Evolutionary conservation across 2,113 vertebrate genomes (phyloP).

Genomic region (Chlamydotis undulata): DNA sequence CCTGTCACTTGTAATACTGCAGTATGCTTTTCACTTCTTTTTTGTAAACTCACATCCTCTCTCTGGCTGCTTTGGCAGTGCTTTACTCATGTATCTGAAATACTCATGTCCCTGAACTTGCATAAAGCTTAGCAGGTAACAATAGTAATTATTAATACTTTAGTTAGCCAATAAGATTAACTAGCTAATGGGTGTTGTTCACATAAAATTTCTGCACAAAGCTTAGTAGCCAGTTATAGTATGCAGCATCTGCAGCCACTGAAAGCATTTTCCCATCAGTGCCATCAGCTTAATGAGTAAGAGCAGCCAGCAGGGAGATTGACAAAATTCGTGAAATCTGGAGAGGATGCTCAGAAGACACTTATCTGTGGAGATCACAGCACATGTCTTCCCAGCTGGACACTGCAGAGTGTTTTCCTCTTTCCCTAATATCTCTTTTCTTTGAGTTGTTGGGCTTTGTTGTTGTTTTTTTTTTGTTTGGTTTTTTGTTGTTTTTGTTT

Average conservation of each 20-base stretch:
- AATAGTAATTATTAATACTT: not conserved
- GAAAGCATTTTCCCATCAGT: not conserved
- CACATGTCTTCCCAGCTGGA: not conserved
- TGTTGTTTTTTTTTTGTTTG: not conserved
- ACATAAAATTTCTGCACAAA: not conserved
- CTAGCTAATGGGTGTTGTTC: not conserved
- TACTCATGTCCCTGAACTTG: not conserved
- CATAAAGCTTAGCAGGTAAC: not conserved
- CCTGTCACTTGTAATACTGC: not conserved
- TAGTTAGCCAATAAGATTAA: not conserved
- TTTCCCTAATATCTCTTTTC: not conserved
- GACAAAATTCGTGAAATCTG: not conserved
- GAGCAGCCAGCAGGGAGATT: not conserved
- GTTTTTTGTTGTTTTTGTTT: not conserved
- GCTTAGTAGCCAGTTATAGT: not conserved
- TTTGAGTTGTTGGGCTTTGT: not conserved
- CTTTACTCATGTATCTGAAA: not conserved
- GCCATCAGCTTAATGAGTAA: not conserved
- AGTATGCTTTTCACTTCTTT: not conserved
- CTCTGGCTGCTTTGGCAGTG: not conserved
- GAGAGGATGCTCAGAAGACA: not conserved
- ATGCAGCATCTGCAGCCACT: not conserved
- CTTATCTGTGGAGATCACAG: not conserved
- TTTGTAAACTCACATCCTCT: not conserved
- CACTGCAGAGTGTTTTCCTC: not conserved